phyloP scores from a whole-genome alignment of 37 sponge, comb jelly and placozoan species.

The Spongia lamella region DNA sequence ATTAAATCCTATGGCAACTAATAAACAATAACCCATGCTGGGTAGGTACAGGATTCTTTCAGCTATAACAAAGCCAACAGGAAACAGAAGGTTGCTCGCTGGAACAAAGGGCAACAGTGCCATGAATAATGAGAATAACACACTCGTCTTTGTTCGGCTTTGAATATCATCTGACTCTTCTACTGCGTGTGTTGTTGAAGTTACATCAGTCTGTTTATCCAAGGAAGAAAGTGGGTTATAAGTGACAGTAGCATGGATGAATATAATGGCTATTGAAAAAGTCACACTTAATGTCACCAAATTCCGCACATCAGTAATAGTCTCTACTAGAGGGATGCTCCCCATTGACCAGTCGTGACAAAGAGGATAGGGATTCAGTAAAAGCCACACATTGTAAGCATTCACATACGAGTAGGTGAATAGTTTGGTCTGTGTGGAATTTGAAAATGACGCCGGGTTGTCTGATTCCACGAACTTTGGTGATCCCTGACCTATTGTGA shows the following conservation, averaged over 20 bases:
- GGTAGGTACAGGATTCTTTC: conserved; percentile 90
- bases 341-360: conserved; percentile 97
- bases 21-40: conserved; percentile 81
- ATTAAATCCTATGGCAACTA: conserved; percentile 56
- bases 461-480: conserved; percentile 80
- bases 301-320: conserved; percentile 55
- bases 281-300: conserved; percentile 16
- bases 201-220: too few species aligned
- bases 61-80: conserved; percentile 86
- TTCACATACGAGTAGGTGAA: conserved; percentile 78
- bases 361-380: conserved; percentile 74
- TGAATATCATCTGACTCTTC: background rate
- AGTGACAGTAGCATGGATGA: background rate
- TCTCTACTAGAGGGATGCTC: conserved; percentile 60
- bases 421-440: conserved; percentile 41
- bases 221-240: background rate
- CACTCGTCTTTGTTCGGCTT: background rate
- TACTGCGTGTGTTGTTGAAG: too few species aligned
- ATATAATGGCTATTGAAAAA: too few species aligned
- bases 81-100: conserved; percentile 76
- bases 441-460: conserved; percentile 81
- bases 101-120: conserved; percentile 74
- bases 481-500: conserved; percentile 40
- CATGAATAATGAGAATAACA: conserved; percentile 46
- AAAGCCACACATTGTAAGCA: conserved; percentile 69